Evolutionary conservation across 2,113 vertebrate genomes (phyloP).

Genomic region (Otocyon megalotis): DNA sequence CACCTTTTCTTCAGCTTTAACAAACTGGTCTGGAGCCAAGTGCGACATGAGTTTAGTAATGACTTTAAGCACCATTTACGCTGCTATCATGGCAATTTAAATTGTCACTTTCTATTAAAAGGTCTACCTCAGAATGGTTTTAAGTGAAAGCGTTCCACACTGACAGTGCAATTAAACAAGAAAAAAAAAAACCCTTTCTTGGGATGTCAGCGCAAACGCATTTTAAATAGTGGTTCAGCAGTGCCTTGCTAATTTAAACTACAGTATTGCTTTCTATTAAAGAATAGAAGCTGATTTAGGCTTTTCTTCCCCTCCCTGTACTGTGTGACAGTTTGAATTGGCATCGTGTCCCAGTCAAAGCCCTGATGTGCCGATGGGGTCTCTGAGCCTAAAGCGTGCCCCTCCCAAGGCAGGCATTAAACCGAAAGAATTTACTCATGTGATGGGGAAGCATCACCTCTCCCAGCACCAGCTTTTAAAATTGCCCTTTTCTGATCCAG

Average conservation of each 20-base stretch:
- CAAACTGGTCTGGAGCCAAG: slow-evolving; percentile 88
- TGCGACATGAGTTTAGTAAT: slow-evolving; percentile 85
- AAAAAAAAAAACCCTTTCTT: slow-evolving; percentile 85
- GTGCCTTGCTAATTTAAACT: slow-evolving; percentile 89
- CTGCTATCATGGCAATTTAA: slow-evolving; percentile 87
- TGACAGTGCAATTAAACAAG: slow-evolving; percentile 89
- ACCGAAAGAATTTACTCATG: slow-evolving; percentile 50
- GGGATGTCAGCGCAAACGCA: slow-evolving; percentile 87
- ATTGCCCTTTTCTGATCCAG: slow-evolving; percentile 56
- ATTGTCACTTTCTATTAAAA: slow-evolving; percentile 91
- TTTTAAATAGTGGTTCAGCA: slow-evolving; percentile 89
- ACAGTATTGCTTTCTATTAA: slow-evolving; percentile 90
- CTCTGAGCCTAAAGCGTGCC: slow-evolving; percentile 77
- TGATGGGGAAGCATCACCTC: slow-evolving; percentile 64
- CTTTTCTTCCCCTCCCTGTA: slow-evolving; percentile 45
- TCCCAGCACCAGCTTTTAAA: slow-evolving; percentile 61
- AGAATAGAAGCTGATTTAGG: slow-evolving; percentile 86
- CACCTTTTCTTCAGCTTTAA: slow-evolving; percentile 85
- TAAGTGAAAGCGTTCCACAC: slow-evolving; percentile 85
- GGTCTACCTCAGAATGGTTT: slow-evolving; percentile 88
- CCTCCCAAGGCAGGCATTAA: slow-evolving; percentile 65
- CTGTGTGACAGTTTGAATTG: slow-evolving; percentile 83
- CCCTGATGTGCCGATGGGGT: slow-evolving; percentile 72
- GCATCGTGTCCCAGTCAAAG: slow-evolving; percentile 78
- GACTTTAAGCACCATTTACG: slow-evolving; percentile 88